These are phyloP conservation scores for Dinoponera quadriceps DNA, from an alignment of 1,140 invertebrate species.

Conservation along the genomic window DNA sequence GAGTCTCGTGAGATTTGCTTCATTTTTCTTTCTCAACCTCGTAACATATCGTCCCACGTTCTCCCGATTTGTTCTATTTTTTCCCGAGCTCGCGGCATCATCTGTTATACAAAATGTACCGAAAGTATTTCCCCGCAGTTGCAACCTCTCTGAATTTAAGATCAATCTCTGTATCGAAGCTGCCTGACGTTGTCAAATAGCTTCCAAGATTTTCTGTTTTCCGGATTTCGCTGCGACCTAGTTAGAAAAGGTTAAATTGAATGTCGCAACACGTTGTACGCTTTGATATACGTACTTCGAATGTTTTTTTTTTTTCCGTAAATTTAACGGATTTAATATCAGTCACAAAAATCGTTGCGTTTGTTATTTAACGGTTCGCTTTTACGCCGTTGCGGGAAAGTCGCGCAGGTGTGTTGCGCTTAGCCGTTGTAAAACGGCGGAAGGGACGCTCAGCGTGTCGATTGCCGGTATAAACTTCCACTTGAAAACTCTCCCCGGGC, in stretches of 20 bases:
- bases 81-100: neutral
- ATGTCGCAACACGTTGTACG: too few relatives aligned
- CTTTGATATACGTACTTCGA: too few relatives aligned
- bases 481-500: conserved; percentile 33
- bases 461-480: conserved; percentile 11
- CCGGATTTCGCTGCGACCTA: too few relatives aligned
- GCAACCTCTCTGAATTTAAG: neutral
- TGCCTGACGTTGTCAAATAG: neutral
- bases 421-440: conserved; percentile 11
- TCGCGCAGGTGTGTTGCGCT: neutral
- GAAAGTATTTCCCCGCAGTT: neutral
- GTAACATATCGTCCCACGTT: conserved; percentile 21
- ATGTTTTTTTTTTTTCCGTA: too few relatives aligned
- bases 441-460: neutral
- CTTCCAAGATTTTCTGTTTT: neutral
- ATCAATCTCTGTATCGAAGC: neutral
- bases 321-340: too few relatives aligned
- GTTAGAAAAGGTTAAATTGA: too few relatives aligned
- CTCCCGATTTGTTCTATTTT: conserved; percentile 20
- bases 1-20: conserved; percentile 18
- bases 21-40: conserved; percentile 29
- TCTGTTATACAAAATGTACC: neutral
- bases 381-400: neutral
- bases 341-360: too few relatives aligned
- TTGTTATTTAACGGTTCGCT: neutral